Base-by-base conservation (phyloP, 2,113 vertebrate species). In the Tursiops truncatus region DNA sequence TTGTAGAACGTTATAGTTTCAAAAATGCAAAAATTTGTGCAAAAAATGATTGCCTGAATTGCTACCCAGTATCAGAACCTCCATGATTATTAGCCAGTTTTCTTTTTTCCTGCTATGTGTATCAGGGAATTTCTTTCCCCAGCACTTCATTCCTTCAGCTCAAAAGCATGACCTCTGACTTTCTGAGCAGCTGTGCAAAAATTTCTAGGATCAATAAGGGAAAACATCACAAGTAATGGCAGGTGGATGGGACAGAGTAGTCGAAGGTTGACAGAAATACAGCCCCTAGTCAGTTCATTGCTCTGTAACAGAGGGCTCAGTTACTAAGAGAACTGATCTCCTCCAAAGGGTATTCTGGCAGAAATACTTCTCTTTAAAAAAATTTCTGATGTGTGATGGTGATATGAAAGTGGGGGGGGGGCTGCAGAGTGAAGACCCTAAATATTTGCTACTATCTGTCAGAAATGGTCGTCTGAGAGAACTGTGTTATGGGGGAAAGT, bases 391-490 rank as follows among this genome's bases (percentile, higher is more conserved):
- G 3, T 38, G 63, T 12, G 33, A 47, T 76, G 33, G 33, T 44
- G 14, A 92, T 83, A n/a, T 87, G 65, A 65, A 80, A 89, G 80
- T 73, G 81, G 2, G 56, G 12, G 56, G 36, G 56, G 12, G n/a
- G 12, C 7, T 2, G 33, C 11, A 65, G 77, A 60, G 33, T 89
- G 9, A 95, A 74, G 76, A 89, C 77, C 76, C 58, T 97, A 91
- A 97, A 96, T 38, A 91, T 96, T 91, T 97, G 62, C 53, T 93
- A 70, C 96, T 97, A 77, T 98, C 95, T 98, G 83, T 97, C 97
- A 97, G 93, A 97, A 98, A 96, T 94, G 96, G 95, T 98, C 93
- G 73, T 56, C 73, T 41, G 90, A 98, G 97, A 77, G 97, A 97
- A 94, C 70, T 91, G 60, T 67, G 85, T 96, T 96, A 97, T 92